A percentile compares a stretch with the other conserved stretches of the same genome.
These are phyloP conservation scores for Antennarius striatus DNA, from an alignment of 2,113 vertebrate species.

Conservation along the genomic window DNA sequence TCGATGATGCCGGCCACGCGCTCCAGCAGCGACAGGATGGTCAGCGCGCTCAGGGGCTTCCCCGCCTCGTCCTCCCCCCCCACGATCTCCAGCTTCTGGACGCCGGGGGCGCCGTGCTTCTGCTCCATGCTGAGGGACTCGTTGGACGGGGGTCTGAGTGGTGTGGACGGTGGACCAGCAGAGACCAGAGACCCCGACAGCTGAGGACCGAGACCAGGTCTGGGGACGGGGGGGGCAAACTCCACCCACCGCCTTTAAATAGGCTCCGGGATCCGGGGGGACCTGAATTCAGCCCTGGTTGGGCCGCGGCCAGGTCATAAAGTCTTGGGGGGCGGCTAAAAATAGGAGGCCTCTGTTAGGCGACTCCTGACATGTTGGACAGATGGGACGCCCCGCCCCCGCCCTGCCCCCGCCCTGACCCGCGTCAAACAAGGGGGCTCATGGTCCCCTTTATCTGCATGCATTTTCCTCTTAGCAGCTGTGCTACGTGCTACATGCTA, in stretches of 20 bases:
- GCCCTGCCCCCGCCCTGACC: no score
- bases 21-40: slow-evolving; percentile 92
- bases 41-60: slow-evolving; percentile 87
- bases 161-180: slow-evolving; percentile 24
- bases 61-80: slow-evolving; percentile 87
- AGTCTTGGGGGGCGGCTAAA: slow-evolving; percentile 63
- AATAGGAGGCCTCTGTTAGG: slow-evolving; percentile 86
- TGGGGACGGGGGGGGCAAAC: slow-evolving; percentile 52
- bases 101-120: slow-evolving; percentile 61
- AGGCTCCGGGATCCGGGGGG: slow-evolving; percentile 51
- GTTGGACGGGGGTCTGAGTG: slow-evolving; percentile 34
- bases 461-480: no score
- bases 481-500: no score
- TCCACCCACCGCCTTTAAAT: slow-evolving; percentile 62
- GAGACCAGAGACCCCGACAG: slow-evolving; percentile 53
- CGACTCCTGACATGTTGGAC: slow-evolving; percentile 85
- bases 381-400: slow-evolving; percentile 53
- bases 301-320: slow-evolving; percentile 7
- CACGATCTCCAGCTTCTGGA: slow-evolving; percentile 81
- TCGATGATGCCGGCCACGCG: slow-evolving; percentile 94
- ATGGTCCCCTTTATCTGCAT: no score
- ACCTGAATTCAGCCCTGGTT: no score
- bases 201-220: slow-evolving; percentile 71
- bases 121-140: slow-evolving; percentile 70
- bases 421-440: no score